Percentiles rank a stretch among this genome's conserved stretches.
phyloP scores from a whole-genome alignment of 2,888 invertebrate genomes.

The Limenitis camilla region DNA sequence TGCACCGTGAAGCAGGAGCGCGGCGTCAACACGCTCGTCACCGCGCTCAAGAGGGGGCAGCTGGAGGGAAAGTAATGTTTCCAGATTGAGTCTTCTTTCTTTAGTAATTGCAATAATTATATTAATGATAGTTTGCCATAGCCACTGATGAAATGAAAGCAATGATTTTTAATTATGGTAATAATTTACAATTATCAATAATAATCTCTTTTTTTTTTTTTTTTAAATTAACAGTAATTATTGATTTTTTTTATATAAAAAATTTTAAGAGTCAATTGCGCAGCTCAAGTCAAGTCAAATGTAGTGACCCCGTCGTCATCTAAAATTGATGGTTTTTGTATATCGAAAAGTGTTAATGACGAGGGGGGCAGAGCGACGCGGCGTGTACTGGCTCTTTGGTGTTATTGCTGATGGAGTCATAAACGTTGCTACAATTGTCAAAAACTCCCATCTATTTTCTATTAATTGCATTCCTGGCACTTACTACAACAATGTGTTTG shows the following conservation, averaged over 20 bases:
- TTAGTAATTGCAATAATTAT: too few relatives aligned
- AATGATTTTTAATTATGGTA: too few relatives aligned
- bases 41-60: constrained; percentile 90
- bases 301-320: background rate
- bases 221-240: too few relatives aligned
- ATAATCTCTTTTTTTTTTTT: too few relatives aligned
- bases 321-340: constrained; percentile 13
- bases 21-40: constrained; percentile 88
- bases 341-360: background rate
- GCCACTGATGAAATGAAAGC: too few relatives aligned
- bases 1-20: constrained; percentile 93
- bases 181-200: too few relatives aligned
- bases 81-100: too few relatives aligned
- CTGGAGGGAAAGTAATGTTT: constrained; percentile 75
- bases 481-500: background rate
- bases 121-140: too few relatives aligned
- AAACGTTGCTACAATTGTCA: constrained; percentile 40
- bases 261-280: background rate
- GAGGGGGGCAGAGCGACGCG: constrained; percentile 38
- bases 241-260: background rate
- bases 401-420: constrained; percentile 48
- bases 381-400: constrained; percentile 60
- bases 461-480: background rate
- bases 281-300: background rate
- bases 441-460: background rate